Evolutionary conservation across 2,113 vertebrate genomes (phyloP).

Genomic region (Lampris megalopsis): DNA sequence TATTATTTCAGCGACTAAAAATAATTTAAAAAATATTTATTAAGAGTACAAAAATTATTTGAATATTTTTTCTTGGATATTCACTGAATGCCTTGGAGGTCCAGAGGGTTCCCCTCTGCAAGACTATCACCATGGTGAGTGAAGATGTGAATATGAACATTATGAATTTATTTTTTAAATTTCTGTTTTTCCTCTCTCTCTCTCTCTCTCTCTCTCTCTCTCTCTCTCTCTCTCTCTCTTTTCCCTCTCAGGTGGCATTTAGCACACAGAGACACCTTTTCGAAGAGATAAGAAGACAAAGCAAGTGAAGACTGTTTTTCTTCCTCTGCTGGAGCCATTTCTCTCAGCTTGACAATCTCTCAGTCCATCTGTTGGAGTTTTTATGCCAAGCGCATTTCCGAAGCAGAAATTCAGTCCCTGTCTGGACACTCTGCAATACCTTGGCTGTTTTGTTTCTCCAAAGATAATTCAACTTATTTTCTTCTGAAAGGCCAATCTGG

Average conservation of each 20-base stretch:
- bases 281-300: constrained; percentile 43
- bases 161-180: background rate
- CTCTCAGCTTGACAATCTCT: constrained; percentile 57
- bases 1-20: no score
- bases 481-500: background rate
- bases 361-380: constrained; percentile 72
- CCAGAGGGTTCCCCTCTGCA: no score
- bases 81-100: no score
- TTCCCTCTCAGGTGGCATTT: constrained; percentile 60
- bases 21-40: no score
- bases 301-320: constrained; percentile 46
- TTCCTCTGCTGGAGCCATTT: constrained; percentile 50
- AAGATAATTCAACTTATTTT: background rate
- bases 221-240: background rate
- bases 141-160: background rate
- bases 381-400: constrained; percentile 71
- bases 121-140: no score
- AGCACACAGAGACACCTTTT: constrained; percentile 38
- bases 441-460: constrained; percentile 36
- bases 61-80: no score
- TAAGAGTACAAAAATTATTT: no score
- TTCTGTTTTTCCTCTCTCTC: constrained; percentile 4
- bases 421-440: constrained; percentile 9
- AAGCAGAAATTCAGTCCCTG: constrained; percentile 46
- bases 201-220: background rate